Base-by-base conservation (phyloP, 2,113 vertebrate species). In the Steatornis caripensis region DNA sequence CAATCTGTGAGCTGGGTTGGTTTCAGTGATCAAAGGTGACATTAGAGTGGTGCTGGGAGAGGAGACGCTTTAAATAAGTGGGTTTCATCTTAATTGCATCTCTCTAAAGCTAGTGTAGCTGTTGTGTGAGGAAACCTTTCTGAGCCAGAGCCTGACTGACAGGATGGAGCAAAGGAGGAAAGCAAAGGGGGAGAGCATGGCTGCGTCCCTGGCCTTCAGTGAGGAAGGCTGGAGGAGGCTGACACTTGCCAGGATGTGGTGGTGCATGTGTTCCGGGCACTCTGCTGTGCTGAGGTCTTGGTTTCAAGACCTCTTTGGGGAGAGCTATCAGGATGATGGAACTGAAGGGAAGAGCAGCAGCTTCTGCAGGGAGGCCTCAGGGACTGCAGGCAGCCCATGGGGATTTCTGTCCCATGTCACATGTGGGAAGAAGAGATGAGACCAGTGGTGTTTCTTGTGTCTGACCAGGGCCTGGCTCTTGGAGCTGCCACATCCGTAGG, bases 11-110 rank as follows among this genome's bases (percentile, higher is more conserved):
- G 72, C 92, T 64, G 92, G 60, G 85, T 1, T 95, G 81, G 79
- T 93, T 91, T 93, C 85, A 84, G 83, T 75, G 84, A 96, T 96
- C 91, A 96, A 95, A 96, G 90, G 62, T 87, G 89, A 90, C 71
- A 64, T 93, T 75, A 87, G 82, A 90, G 75, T 9, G 2, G 53
- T 84, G 60, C 36, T 87, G 88, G 24, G 79, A 89, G 82, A 95
- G 37, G 14, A 97, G 57, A 65, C 0, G 69, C 94, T 95, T 95
- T 94, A 94, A 97, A 91, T 91, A 85, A 92, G 71, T 82, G 87
- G 58, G 57, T 90, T 94, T 94, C 90, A 89, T 96, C 93, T 95
- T 94, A 95, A 93, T 91, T 94, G 76, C 84, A 86, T 96, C 84
- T 89, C 78, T 88, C 84, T 72, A 95, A 94, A 87, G 77, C 80